Evolutionary conservation across 2,113 vertebrate species (phyloP).

Genomic region (Colistium nudipinnis): DNA sequence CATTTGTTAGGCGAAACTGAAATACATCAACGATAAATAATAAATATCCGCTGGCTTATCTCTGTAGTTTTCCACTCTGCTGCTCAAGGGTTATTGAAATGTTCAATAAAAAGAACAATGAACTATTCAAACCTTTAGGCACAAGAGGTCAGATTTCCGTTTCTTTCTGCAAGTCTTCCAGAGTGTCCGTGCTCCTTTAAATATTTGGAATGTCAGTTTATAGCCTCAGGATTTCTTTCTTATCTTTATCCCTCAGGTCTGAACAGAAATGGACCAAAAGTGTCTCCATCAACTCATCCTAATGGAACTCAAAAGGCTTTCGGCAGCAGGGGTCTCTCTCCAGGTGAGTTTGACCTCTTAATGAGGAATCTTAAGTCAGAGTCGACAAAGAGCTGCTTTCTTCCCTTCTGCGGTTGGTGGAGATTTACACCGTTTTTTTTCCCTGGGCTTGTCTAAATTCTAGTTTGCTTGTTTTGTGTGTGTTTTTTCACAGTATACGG

Average conservation of each 20-base stretch:
- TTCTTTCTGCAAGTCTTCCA: slow-evolving; percentile 44
- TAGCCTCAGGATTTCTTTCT: slow-evolving; percentile 52
- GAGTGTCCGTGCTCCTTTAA: slow-evolving; percentile 39
- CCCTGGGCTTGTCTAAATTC: no score
- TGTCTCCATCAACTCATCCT: slow-evolving; percentile 45
- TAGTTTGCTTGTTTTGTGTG: no score
- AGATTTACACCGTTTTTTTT: no score
- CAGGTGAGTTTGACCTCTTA: slow-evolving; percentile 48
- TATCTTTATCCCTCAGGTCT: slow-evolving; percentile 52
- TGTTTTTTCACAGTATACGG: no score
- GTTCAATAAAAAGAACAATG: slow-evolving; percentile 2
- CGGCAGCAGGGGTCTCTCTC: slow-evolving; percentile 25
- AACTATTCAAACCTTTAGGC: slow-evolving; percentile 6
- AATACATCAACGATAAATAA: no score
- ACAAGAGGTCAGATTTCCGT: slow-evolving; percentile 25
- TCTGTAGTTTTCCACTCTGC: slow-evolving; percentile 17
- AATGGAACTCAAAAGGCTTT: slow-evolving; percentile 49
- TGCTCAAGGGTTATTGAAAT: background rate
- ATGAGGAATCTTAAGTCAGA: slow-evolving; percentile 11
- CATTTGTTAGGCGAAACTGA: background rate
- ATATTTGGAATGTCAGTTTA: slow-evolving; percentile 59
- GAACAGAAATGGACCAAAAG: slow-evolving; percentile 44
- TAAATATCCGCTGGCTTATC: slow-evolving; percentile 9
- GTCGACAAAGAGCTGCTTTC: no score
- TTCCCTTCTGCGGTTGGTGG: no score